phyloP scores from a whole-genome alignment of 2,888 invertebrate genomes.

The Scaptomyza polygonia region DNA sequence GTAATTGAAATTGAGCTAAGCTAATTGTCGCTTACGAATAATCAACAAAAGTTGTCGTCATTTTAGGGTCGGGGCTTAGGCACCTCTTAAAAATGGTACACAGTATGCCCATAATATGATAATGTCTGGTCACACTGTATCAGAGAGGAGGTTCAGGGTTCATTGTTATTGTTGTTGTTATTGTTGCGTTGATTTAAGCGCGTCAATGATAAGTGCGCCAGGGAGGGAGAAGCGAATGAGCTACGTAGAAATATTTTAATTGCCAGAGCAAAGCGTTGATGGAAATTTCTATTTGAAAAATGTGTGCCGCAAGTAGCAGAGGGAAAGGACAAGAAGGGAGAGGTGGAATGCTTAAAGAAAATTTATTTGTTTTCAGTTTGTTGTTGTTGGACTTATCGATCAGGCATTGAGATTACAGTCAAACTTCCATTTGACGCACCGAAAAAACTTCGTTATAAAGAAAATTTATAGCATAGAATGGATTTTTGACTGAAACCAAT shows the following conservation, averaged over 20 bases:
- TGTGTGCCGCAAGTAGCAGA: constrained; percentile 5
- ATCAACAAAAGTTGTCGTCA: constrained; percentile 6
- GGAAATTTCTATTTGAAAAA: constrained; percentile 24
- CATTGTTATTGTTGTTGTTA: constrained; percentile 23
- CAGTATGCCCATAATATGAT: background rate
- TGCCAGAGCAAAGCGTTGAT: constrained; percentile 18
- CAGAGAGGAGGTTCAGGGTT: constrained; percentile 54
- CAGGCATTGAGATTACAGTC: too few relatives aligned
- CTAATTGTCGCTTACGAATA: background rate
- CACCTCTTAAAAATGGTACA: constrained; percentile 13
- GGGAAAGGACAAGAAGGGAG: too few relatives aligned
- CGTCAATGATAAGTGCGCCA: constrained; percentile 42
- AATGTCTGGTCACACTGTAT: background rate
- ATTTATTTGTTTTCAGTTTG: too few relatives aligned
- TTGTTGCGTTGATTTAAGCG: constrained; percentile 44
- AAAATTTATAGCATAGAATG: too few relatives aligned
- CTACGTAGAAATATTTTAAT: constrained; percentile 41
- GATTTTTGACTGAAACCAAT: too few relatives aligned
- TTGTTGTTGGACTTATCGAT: too few relatives aligned
- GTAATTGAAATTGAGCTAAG: constrained; percentile 22
- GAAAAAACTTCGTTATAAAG: too few relatives aligned
- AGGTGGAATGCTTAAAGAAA: too few relatives aligned
- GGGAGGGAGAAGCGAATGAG: constrained; percentile 12
- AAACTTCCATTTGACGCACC: too few relatives aligned
- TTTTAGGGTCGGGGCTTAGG: constrained; percentile 52